A percentile compares a stretch with the other conserved stretches of the same genome.
phyloP scores from a whole-genome alignment of 2,113 vertebrate species.

The Hemicordylus capensis region DNA sequence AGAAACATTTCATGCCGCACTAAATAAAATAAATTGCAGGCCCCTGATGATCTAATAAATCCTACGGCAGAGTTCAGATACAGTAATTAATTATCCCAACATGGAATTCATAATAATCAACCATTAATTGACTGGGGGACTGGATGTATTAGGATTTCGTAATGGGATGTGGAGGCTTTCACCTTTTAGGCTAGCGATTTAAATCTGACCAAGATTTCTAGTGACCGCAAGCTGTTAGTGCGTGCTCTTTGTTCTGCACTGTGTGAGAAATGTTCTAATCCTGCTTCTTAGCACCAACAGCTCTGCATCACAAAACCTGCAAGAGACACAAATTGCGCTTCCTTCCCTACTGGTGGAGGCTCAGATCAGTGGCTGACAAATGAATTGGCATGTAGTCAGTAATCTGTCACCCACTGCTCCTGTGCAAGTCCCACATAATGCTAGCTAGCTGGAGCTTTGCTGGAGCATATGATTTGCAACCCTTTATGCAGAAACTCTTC shows the following conservation, averaged over 20 bases:
- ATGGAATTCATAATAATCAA: constrained; percentile 66
- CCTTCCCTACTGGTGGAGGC: background rate
- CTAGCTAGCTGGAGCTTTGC: background rate
- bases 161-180: constrained; percentile 68
- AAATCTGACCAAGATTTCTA: constrained; percentile 71
- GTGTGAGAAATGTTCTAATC: constrained; percentile 47
- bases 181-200: constrained; percentile 71
- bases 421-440: background rate
- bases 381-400: background rate
- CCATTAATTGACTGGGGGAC: constrained; percentile 69
- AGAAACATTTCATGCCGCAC: constrained; percentile 59
- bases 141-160: constrained; percentile 69
- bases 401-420: background rate
- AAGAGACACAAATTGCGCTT: constrained; percentile 20
- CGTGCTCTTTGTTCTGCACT: constrained; percentile 58
- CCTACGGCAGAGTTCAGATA: constrained; percentile 62
- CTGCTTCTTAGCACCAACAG: constrained; percentile 32
- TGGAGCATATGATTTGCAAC: background rate
- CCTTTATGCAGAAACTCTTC: background rate
- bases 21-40: constrained; percentile 67
- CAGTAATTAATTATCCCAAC: constrained; percentile 64
- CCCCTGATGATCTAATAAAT: constrained; percentile 66
- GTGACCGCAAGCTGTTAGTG: constrained; percentile 62
- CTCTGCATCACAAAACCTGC: accelerated
- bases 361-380: background rate